Evolutionary conservation across 2,797 vertebrate species (phyloP).

Genomic region (Rhabdophis nuchalis): DNA sequence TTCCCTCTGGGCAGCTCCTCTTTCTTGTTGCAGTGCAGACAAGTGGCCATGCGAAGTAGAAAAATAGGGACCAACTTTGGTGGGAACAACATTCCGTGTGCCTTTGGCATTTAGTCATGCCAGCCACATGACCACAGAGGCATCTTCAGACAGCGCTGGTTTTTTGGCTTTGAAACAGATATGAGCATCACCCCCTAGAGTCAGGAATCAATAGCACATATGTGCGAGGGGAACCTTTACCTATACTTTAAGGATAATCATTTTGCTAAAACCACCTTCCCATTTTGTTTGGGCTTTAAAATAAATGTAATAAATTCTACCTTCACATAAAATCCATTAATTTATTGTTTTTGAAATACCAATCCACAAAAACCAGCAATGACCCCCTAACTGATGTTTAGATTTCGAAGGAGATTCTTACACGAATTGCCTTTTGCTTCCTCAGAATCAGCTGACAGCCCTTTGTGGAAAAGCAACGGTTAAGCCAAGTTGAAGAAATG

Average conservation of each 20-base stretch:
- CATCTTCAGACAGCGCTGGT: too few relatives aligned
- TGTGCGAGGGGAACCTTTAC: too few relatives aligned
- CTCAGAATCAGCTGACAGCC: slow-evolving; percentile 59
- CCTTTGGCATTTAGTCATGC: too few relatives aligned
- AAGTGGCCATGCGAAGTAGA: too few relatives aligned
- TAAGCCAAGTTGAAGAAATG: slow-evolving; percentile 43
- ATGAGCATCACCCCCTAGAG: too few relatives aligned
- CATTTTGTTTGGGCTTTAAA: background rate
- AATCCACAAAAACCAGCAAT: background rate
- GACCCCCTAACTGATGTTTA: background rate
- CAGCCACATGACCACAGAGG: too few relatives aligned
- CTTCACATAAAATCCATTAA: background rate
- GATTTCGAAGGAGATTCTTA: background rate
- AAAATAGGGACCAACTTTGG: too few relatives aligned
- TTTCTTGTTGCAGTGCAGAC: too few relatives aligned
- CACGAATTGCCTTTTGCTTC: background rate
- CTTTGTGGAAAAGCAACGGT: slow-evolving; percentile 58
- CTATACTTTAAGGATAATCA: background rate
- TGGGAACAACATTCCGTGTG: too few relatives aligned
- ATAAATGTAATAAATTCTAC: background rate
- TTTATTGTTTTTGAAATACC: background rate
- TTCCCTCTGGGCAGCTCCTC: too few relatives aligned
- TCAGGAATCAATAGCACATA: too few relatives aligned
- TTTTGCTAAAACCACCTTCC: background rate
- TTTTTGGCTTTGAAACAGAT: too few relatives aligned